Evolutionary conservation across 1,140 invertebrate species (phyloP), one percentile per base, ranked within the genome.

Genomic region (Pseudachorutes palmiensis): DNA sequence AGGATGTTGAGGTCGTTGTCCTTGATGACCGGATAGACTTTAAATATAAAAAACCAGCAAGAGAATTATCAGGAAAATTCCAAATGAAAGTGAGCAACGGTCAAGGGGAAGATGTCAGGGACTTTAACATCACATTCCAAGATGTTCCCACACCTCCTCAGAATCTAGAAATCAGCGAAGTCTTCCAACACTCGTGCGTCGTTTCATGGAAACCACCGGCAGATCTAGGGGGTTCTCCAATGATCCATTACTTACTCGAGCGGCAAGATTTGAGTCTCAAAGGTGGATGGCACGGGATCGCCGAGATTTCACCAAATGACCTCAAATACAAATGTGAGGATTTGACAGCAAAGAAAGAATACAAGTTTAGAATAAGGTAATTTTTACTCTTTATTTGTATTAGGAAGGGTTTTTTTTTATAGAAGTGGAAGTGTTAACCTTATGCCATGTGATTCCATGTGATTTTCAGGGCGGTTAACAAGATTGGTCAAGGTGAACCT

Each of bases 161-260:
- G 75, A 89, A 95, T 71, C 85, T 99, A 24, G 88, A 95, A 74
- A 91, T 98, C 0, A 85, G 84, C 1, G 94, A 99, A 70, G 83
- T 99, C 0, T 97, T 89, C 79, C 88, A 93, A 74, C 91, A 90
- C 66, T 90, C 89, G 22, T 98, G 94, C 79, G 86, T 90, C 31
- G 86, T 99, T 0, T 81, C 86, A 26, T 99, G 96, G 90, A 93
- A 96, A 73, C 82, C 87, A 64, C 91, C 93, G 0, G 51, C 24
- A 85, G 65, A 70, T 30, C 92, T 97, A 77, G 97, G 97, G 76
- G 94, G 94, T 57, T 80, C 88, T 61, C 91, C 92, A 1, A 85
- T 98, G 57, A 82, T 84, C 1, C 90, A 96, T 79, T 99, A 99
- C 76, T 79, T 95, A 16, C 87, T 99, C 73, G 97, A 99, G 81